A percentile compares a stretch with the other conserved stretches of the same genome.
These are phyloP conservation scores for Eueremaeus valkanovi DNA, from an alignment of 2,888 invertebrate species.

Conservation along the genomic window DNA sequence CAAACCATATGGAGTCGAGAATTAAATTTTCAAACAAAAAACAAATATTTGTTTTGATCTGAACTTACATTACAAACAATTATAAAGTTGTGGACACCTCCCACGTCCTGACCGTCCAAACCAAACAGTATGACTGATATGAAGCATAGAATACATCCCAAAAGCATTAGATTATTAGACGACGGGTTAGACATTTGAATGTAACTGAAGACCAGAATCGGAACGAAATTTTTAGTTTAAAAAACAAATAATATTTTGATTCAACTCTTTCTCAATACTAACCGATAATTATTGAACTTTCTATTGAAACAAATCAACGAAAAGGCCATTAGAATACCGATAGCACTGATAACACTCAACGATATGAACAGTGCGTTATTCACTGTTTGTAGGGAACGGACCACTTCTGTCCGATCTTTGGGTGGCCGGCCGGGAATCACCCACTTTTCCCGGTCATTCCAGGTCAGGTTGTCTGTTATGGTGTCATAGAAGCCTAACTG, in stretches of 20 bases:
- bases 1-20: slow-evolving; percentile 27
- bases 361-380: slow-evolving; percentile 85
- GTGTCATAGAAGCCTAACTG: slow-evolving; percentile 95
- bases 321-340: slow-evolving; percentile 80
- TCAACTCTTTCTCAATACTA: slow-evolving; percentile 46
- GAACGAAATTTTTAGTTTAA: too few species aligned
- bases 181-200: slow-evolving; percentile 95
- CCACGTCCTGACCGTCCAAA: slow-evolving; percentile 75
- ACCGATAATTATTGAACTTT: slow-evolving; percentile 88
- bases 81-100: slow-evolving; percentile 64
- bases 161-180: slow-evolving; percentile 92
- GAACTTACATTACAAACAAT: slow-evolving; percentile 70
- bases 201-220: slow-evolving; percentile 73
- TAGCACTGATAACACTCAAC: slow-evolving; percentile 82
- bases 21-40: neutral
- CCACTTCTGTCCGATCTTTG: slow-evolving; percentile 87
- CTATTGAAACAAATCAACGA: slow-evolving; percentile 86
- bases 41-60: neutral
- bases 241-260: neutral
- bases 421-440: slow-evolving; percentile 76
- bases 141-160: slow-evolving; percentile 88
- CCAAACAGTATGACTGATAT: slow-evolving; percentile 79
- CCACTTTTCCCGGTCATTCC: slow-evolving; percentile 88
- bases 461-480: slow-evolving; percentile 88
- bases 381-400: slow-evolving; percentile 75